Conservation (phyloP, 2,113 vertebrate species). For the Furnarius figulus region DNA sequence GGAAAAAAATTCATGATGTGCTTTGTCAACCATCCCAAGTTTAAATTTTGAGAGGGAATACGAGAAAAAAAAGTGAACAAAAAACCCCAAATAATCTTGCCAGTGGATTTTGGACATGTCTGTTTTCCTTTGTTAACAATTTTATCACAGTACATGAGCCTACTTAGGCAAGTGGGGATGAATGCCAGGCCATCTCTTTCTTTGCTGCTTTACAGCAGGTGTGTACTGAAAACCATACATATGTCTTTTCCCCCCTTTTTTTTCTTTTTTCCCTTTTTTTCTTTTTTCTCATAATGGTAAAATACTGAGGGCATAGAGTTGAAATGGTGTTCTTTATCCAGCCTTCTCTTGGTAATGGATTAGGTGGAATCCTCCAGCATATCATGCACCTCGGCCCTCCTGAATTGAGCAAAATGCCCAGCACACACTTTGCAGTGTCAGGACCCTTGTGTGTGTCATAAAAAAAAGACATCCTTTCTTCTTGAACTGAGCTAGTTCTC, state of each 20-base stretch:
- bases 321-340: neutral
- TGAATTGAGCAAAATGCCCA: neutral
- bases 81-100: neutral
- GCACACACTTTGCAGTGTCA: neutral
- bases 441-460: neutral
- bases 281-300: neutral
- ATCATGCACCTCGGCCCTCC: neutral
- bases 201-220: neutral
- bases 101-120: neutral
- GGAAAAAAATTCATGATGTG: neutral
- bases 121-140: neutral
- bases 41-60: slow-evolving; percentile 6
- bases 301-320: neutral
- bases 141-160: neutral
- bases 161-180: neutral
- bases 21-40: neutral
- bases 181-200: neutral
- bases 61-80: neutral
- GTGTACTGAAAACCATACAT: neutral
- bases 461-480: neutral
- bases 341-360: neutral
- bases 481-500: neutral
- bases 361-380: neutral
- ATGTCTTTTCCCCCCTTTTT: neutral
- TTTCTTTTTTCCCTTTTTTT: neutral